Evolutionary conservation across 2,888 invertebrate genomes (phyloP).

Genomic region (Hemistola chrysoprasaria): DNA sequence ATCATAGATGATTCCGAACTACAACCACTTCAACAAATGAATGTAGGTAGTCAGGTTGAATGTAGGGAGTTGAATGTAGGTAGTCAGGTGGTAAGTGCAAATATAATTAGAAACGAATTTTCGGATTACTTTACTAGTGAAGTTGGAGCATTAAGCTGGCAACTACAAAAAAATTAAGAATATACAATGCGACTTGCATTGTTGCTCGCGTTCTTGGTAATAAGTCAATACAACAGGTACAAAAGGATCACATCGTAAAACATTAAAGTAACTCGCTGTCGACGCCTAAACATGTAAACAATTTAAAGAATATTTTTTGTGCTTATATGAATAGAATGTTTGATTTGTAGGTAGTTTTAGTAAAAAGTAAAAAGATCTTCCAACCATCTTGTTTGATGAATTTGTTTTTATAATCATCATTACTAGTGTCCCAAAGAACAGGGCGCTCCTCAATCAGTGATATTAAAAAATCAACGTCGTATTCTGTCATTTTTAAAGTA

Average conservation of each 20-base stretch:
- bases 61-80: no score
- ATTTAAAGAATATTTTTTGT: no score
- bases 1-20: slow-evolving; percentile 31
- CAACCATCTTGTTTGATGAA: slow-evolving; percentile 27
- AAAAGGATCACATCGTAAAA: slow-evolving; percentile 26
- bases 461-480: slow-evolving; percentile 31
- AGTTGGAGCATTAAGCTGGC: slow-evolving; percentile 4
- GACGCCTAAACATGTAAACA: slow-evolving; percentile 24
- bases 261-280: slow-evolving; percentile 23
- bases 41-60: no score
- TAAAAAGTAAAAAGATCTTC: slow-evolving; percentile 27
- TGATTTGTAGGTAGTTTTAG: slow-evolving; percentile 28
- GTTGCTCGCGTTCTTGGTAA: slow-evolving; percentile 27
- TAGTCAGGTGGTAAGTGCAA: slow-evolving; percentile 27
- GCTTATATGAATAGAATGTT: slow-evolving; percentile 27
- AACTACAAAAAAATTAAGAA: slow-evolving; percentile 7
- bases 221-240: slow-evolving; percentile 28
- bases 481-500: slow-evolving; percentile 26
- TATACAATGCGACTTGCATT: slow-evolving; percentile 26
- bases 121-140: slow-evolving; percentile 32
- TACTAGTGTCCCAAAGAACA: slow-evolving; percentile 33
- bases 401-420: slow-evolving; percentile 34
- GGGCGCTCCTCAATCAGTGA: slow-evolving; percentile 19
- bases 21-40: slow-evolving; percentile 22
- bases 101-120: slow-evolving; percentile 32